Evolutionary conservation across 1,140 invertebrate species (phyloP).

Genomic region (Eriocheir sinensis): DNA sequence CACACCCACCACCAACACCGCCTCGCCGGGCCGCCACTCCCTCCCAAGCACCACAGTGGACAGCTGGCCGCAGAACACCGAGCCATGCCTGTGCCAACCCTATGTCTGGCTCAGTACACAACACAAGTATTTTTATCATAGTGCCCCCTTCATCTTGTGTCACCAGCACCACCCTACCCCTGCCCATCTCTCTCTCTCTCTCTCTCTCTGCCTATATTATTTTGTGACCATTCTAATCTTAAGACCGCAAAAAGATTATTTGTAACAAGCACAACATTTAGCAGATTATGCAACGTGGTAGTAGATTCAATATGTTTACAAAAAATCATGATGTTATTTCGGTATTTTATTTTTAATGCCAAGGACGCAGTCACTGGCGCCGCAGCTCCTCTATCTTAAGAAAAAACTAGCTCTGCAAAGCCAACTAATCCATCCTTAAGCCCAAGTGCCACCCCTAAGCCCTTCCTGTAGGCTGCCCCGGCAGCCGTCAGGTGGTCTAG

Average conservation of each 20-base stretch:
- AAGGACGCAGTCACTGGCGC: neutral
- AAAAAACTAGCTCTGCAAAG: neutral
- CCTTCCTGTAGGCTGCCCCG: neutral
- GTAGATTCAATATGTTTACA: too few species aligned
- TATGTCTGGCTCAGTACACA: conserved; percentile 30
- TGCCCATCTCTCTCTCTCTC: conserved; percentile 2
- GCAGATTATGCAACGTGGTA: too few species aligned
- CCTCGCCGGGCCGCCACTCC: neutral
- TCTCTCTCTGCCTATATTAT: neutral
- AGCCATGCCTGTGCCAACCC: neutral
- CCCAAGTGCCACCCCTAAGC: neutral
- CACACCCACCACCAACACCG: conserved; percentile 12
- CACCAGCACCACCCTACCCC: neutral
- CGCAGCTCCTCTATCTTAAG: neutral
- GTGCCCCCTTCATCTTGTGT: neutral
- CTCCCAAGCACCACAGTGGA: conserved; percentile 20
- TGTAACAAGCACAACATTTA: too few species aligned
- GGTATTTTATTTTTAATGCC: too few species aligned
- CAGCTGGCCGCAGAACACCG: conserved; percentile 7
- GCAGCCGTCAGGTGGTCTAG: neutral
- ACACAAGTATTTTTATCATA: conserved; percentile 17
- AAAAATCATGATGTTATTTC: too few species aligned
- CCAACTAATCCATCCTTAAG: neutral
- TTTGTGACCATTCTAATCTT: neutral
- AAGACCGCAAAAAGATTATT: too few species aligned